Evolutionary conservation across 2,888 invertebrate genomes (phyloP).

Genomic region (Dusona sp.): DNA sequence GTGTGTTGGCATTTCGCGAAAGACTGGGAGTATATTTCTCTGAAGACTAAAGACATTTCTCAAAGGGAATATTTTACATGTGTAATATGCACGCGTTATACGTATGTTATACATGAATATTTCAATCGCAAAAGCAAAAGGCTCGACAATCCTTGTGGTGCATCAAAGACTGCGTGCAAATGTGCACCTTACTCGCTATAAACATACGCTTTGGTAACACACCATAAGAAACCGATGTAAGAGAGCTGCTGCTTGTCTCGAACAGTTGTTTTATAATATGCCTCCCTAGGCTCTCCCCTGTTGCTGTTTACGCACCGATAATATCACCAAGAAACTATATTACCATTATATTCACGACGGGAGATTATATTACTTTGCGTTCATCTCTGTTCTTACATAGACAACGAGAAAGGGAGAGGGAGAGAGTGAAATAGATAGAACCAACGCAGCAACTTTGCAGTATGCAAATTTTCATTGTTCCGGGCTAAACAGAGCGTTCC

Average conservation of each 20-base stretch:
- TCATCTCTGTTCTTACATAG: slow-evolving; percentile 33
- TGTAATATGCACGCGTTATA: slow-evolving; percentile 14
- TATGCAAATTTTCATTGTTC: slow-evolving; percentile 68
- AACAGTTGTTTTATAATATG: slow-evolving; percentile 51
- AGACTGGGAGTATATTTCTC: slow-evolving; percentile 31
- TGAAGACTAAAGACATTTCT: slow-evolving; percentile 38
- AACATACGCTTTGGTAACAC: slow-evolving; percentile 35
- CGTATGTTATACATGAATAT: slow-evolving; percentile 61
- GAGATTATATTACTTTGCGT: slow-evolving; percentile 60
- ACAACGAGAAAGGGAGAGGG: not conserved
- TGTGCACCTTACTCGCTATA: slow-evolving; percentile 38
- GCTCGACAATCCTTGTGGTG: slow-evolving; percentile 45
- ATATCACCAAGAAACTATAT: slow-evolving; percentile 66
- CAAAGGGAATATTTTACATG: slow-evolving; percentile 28
- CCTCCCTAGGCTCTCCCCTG: slow-evolving; percentile 30
- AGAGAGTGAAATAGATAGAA: slow-evolving; percentile 28
- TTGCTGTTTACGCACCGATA: slow-evolving; percentile 65
- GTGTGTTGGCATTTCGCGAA: slow-evolving; percentile 12
- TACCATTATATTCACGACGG: slow-evolving; percentile 65
- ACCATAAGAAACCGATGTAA: slow-evolving; percentile 50
- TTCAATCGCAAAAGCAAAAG: slow-evolving; percentile 56
- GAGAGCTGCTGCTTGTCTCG: slow-evolving; percentile 50
- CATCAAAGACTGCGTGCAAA: slow-evolving; percentile 46
- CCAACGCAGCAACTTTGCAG: slow-evolving; percentile 48
- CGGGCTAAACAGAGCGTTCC: slow-evolving; percentile 59